Percentiles rank a stretch among this genome's conserved stretches.
Conservation (phyloP, 2,797 vertebrate genomes). For the Enteromius treurensis region DNA sequence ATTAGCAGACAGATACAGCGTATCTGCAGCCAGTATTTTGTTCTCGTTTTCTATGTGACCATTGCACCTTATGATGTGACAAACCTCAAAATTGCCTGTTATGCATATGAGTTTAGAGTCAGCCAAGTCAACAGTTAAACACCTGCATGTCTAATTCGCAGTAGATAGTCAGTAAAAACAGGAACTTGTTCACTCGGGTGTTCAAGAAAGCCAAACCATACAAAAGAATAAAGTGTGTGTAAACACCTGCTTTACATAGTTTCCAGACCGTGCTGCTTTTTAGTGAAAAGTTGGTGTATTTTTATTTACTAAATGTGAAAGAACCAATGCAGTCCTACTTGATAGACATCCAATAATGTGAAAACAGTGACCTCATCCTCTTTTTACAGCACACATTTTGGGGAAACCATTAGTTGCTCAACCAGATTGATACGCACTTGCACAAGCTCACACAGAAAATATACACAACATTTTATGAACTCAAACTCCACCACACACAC, state of each 20-base stretch:
- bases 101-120: slow-evolving; percentile 14
- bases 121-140: slow-evolving; percentile 35
- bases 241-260: slow-evolving; percentile 49
- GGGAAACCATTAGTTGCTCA: neutral
- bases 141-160: slow-evolving; percentile 44
- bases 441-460: neutral
- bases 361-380: neutral
- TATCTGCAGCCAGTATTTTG: neutral
- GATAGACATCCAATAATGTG: neutral
- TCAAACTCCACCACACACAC: neutral
- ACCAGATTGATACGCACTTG: neutral
- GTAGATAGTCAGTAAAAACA: slow-evolving; percentile 54
- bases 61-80: neutral
- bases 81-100: slow-evolving; percentile 31
- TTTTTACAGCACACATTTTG: neutral
- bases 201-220: slow-evolving; percentile 53
- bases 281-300: slow-evolving; percentile 28
- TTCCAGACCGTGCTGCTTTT: slow-evolving; percentile 37
- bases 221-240: slow-evolving; percentile 36
- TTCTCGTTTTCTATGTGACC: slow-evolving; percentile 4
- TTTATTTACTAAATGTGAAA: neutral
- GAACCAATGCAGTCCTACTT: neutral
- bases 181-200: slow-evolving; percentile 55
- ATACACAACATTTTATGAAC: neutral
- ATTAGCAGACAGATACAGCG: neutral